phyloP scores from a whole-genome alignment of 92 coral and sea anemone species.

The Actinostola sp. region DNA sequence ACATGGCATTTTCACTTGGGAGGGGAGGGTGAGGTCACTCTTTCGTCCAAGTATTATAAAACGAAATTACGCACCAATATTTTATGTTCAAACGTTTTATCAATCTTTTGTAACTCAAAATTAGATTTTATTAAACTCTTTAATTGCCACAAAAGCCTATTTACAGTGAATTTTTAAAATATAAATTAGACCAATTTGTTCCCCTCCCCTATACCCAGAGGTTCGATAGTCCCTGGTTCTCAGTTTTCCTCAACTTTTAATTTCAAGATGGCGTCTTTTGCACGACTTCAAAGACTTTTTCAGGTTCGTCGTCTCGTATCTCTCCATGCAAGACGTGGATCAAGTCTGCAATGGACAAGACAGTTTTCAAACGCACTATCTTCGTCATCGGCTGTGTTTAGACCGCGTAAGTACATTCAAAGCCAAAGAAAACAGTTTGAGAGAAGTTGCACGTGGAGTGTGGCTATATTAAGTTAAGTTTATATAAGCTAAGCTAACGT shows the following conservation, averaged over 20 bases:
- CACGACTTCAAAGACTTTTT: slow-evolving; percentile 27
- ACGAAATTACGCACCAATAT: background rate
- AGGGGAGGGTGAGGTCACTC: background rate
- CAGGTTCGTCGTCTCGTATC: slow-evolving; percentile 29
- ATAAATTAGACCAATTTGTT: no score
- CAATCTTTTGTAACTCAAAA: background rate
- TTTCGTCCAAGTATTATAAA: background rate
- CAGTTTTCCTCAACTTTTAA: slow-evolving; percentile 18
- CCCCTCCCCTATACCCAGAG: slow-evolving; percentile 4
- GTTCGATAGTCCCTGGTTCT: background rate
- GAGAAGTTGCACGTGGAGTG: slow-evolving; percentile 3
- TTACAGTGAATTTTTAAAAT: no score
- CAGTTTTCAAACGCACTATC: slow-evolving; percentile 1
- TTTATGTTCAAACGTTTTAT: background rate
- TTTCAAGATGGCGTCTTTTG: slow-evolving; percentile 44
- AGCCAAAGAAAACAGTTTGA: background rate
- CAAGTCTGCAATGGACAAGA: slow-evolving; percentile 4
- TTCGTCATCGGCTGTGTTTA: slow-evolving; percentile 1
- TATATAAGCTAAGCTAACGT: no score
- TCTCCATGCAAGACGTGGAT: slow-evolving; percentile 10
- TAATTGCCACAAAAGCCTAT: no score
- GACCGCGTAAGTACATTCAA: slow-evolving; percentile 8
- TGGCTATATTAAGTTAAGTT: background rate
- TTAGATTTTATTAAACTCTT: background rate
- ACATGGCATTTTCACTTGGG: slow-evolving; percentile 1